Percentiles rank a stretch among this genome's conserved stretches.
phyloP scores from a whole-genome alignment of 2,113 vertebrate genomes.

The Tinamus guttatus region DNA sequence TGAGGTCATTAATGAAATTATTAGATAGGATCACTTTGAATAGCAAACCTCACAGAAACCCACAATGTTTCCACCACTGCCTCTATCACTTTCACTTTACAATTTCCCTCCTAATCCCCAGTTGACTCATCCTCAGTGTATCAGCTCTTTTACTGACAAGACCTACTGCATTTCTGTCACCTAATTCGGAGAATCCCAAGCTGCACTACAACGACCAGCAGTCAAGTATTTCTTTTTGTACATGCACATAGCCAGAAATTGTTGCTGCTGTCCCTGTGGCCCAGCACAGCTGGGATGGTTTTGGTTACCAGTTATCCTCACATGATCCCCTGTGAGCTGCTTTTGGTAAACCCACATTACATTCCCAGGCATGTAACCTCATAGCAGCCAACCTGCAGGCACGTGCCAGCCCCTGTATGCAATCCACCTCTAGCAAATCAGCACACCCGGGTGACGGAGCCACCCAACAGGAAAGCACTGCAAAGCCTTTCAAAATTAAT shows the following conservation, averaged over 20 bases:
- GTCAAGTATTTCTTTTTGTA: not conserved
- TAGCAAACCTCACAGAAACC: not conserved
- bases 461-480: not conserved
- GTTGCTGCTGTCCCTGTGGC: not conserved
- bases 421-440: not conserved
- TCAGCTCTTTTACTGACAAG: not conserved
- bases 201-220: not conserved
- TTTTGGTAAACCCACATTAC: not conserved
- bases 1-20: not conserved
- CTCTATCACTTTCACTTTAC: not conserved
- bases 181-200: not conserved
- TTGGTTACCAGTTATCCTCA: not conserved
- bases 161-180: not conserved
- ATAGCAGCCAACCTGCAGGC: not conserved
- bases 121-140: not conserved
- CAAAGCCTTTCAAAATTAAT: not conserved
- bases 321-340: not conserved
- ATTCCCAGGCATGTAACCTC: not conserved
- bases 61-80: fast-evolving
- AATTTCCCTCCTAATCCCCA: not conserved
- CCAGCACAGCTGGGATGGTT: not conserved
- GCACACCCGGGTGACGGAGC: not conserved
- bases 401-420: not conserved
- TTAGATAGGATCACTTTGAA: not conserved
- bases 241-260: not conserved